These are phyloP conservation scores for Polymixis flavicincta DNA, from an alignment of 2,888 invertebrate genomes.

Conservation along the genomic window DNA sequence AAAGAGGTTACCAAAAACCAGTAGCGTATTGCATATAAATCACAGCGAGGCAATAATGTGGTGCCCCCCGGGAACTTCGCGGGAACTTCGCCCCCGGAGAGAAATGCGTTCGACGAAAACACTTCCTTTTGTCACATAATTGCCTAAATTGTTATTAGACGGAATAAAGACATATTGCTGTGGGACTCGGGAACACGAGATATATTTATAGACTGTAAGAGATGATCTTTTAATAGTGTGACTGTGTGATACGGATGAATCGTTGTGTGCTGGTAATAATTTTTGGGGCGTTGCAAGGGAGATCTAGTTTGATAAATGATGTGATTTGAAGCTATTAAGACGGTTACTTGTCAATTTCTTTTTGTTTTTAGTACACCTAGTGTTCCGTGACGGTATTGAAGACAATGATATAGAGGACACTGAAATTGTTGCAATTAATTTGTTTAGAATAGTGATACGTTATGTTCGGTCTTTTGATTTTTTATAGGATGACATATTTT, in stretches of 20 bases:
- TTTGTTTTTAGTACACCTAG: conserved; percentile 18
- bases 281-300: conserved; percentile 66
- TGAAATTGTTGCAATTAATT: conserved; percentile 17
- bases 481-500: conserved; percentile 14
- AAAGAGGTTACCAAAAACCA: conserved; percentile 74
- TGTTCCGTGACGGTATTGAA: conserved; percentile 28
- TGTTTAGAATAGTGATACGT: not conserved
- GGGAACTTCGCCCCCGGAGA: conserved; percentile 68
- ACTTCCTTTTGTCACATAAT: conserved; percentile 90
- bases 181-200: conserved; percentile 71
- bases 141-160: conserved; percentile 90
- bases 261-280: conserved; percentile 70
- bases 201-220: conserved; percentile 87
- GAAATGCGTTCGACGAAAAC: conserved; percentile 84
- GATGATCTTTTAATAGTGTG: conserved; percentile 87
- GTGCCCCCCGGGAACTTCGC: conserved; percentile 77
- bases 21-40: conserved; percentile 85
- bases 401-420: conserved; percentile 19
- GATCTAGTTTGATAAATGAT: conserved; percentile 66
- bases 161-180: conserved; percentile 90
- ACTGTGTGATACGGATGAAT: conserved; percentile 74
- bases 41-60: conserved; percentile 87
- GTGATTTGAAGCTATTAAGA: conserved; percentile 57
- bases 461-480: not conserved
- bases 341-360: conserved; percentile 50